These are phyloP conservation scores for Epicauta chinensis DNA, from an alignment of 1,140 invertebrate genomes.

Conservation along the genomic window DNA sequence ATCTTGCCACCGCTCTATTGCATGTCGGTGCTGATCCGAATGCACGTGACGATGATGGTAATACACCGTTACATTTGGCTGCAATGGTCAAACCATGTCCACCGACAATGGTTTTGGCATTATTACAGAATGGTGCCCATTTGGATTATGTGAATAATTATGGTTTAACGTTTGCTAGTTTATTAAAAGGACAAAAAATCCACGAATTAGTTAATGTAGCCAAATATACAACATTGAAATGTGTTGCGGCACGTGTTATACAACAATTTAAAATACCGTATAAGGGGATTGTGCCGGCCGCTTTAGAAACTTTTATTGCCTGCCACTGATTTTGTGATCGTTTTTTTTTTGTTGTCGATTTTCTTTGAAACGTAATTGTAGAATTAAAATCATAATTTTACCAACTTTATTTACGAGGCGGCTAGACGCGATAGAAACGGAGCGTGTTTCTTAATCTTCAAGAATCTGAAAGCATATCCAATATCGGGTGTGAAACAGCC, in stretches of 20 bases:
- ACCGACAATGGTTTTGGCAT: slow-evolving; percentile 56
- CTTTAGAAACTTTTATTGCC: slow-evolving; percentile 48
- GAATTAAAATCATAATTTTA: no score
- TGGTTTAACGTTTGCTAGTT: slow-evolving; percentile 67
- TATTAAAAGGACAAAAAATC: slow-evolving; percentile 56
- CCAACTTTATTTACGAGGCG: no score
- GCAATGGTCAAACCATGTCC: slow-evolving; percentile 58
- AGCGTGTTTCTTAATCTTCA: no score
- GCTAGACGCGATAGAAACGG: no score
- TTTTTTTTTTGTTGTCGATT: no score
- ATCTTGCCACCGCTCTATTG: slow-evolving; percentile 70
- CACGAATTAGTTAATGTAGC: slow-evolving; percentile 68
- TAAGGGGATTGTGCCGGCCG: slow-evolving; percentile 53
- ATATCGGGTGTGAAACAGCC: no score
- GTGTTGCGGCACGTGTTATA: slow-evolving; percentile 72
- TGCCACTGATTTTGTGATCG: slow-evolving; percentile 43
- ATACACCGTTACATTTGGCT: slow-evolving; percentile 76
- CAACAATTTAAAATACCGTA: slow-evolving; percentile 57
- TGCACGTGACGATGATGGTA: slow-evolving; percentile 66
- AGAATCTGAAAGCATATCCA: no score
- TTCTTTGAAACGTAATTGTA: no score
- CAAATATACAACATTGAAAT: slow-evolving; percentile 72
- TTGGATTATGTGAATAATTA: slow-evolving; percentile 78
- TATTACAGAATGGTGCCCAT: slow-evolving; percentile 77
- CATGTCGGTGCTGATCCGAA: slow-evolving; percentile 77